Conservation (phyloP, 2,888 invertebrate genomes). For the Biston stratarius region DNA sequence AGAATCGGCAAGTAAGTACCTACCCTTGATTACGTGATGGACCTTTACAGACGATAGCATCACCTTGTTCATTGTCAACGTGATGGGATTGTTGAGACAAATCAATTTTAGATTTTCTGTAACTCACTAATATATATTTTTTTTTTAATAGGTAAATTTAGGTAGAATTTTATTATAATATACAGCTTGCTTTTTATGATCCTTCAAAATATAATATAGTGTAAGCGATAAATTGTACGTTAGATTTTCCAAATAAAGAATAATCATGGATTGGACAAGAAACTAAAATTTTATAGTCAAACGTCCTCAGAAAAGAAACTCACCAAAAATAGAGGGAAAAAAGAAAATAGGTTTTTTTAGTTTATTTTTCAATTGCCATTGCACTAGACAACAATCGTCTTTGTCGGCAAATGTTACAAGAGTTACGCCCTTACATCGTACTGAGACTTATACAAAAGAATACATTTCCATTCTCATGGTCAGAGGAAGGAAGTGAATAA, state of each 20-base stretch:
- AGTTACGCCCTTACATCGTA: constrained; percentile 57
- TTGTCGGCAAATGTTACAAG: constrained; percentile 58
- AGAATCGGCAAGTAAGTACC: background rate
- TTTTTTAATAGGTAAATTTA: too few species aligned
- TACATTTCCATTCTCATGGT: constrained; percentile 55
- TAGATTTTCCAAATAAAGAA: too few species aligned
- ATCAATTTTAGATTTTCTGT: constrained; percentile 68
- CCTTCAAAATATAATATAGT: too few species aligned
- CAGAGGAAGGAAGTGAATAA: constrained; percentile 75
- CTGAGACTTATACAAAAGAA: constrained; percentile 44
- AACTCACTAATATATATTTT: too few species aligned
- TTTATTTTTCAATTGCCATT: constrained; percentile 25
- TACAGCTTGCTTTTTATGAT: too few species aligned
- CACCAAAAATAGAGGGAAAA: constrained; percentile 4
- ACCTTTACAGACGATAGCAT: constrained; percentile 64
- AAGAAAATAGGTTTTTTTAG: background rate
- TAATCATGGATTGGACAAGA: too few species aligned
- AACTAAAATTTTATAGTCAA: constrained; percentile 14
- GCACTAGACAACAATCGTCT: constrained; percentile 46
- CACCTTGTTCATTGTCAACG: constrained; percentile 67
- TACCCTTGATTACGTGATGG: constrained; percentile 58
- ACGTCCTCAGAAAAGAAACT: background rate
- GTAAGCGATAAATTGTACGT: too few species aligned
- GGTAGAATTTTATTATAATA: too few species aligned
- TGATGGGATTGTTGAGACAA: constrained; percentile 62